Conservation (phyloP, 2,797 vertebrate species). For the Halcyon badia region DNA sequence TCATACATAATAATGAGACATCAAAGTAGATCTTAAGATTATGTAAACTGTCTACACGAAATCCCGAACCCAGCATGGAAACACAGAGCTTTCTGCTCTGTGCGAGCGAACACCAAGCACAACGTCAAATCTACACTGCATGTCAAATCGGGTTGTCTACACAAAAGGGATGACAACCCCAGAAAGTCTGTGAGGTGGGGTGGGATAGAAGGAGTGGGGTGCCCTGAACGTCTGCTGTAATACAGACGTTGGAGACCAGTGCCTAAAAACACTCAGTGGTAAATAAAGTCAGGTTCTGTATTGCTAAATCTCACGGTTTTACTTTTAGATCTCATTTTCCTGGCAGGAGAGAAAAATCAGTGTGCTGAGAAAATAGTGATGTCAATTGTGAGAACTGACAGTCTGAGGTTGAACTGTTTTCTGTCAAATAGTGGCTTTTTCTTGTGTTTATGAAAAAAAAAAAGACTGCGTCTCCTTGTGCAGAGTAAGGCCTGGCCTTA, state of each 20-base stretch:
- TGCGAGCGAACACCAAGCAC: not conserved
- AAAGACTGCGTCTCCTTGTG: not conserved
- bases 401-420: not conserved
- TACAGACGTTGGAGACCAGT: not conserved
- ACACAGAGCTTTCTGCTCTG: not conserved
- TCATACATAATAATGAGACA: not conserved
- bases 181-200: not conserved
- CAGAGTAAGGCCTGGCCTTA: not conserved
- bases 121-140: not conserved
- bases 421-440: not conserved
- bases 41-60: not conserved
- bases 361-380: not conserved
- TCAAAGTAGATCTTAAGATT: not conserved
- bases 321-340: not conserved
- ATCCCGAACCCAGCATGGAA: not conserved
- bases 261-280: not conserved
- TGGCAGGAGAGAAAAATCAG: not conserved
- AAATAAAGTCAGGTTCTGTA: not conserved
- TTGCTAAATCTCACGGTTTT: not conserved
- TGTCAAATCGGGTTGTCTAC: not conserved
- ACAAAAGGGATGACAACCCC: not conserved
- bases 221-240: not conserved
- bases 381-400: not conserved
- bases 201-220: not conserved
- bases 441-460: not conserved